These are phyloP conservation scores for Mus caroli DNA, from an alignment of 2,797 vertebrate genomes.

Conservation along the genomic window DNA sequence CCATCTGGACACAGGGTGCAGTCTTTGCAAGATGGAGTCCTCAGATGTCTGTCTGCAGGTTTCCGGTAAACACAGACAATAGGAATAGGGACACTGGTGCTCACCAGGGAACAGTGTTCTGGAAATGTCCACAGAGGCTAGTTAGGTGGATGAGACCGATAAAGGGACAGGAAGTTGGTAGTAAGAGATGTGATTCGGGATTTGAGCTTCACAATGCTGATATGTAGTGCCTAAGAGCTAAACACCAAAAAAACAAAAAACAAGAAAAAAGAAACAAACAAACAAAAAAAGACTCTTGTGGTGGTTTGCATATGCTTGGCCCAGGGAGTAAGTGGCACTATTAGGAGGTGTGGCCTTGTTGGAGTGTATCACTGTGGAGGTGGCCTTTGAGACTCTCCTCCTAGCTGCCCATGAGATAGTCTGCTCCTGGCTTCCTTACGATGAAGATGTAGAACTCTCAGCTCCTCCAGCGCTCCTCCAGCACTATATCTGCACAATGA, in stretches of 20 bases:
- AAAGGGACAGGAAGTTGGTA: background rate
- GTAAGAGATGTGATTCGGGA: background rate
- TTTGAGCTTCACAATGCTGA: background rate
- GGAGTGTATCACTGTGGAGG: background rate
- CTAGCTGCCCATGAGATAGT: background rate
- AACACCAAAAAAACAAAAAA: background rate
- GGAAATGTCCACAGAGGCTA: rapidly evolving
- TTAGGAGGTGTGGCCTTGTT: background rate
- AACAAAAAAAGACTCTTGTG: background rate
- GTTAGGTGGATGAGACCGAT: background rate
- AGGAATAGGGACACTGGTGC: background rate
- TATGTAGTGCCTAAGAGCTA: background rate
- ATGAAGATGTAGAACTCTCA: background rate
- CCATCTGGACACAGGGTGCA: background rate
- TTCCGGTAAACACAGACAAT: background rate
- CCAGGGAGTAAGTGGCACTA: background rate
- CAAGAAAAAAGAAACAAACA: too few species aligned
- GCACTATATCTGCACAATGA: background rate
- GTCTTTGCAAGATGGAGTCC: background rate
- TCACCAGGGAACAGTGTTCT: background rate
- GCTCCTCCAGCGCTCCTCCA: background rate
- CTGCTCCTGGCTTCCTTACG: background rate
- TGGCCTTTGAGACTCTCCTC: background rate
- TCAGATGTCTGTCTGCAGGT: background rate
- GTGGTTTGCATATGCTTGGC: background rate